Conservation (phyloP, 2,113 vertebrate genomes). For the Pachyramphus minor region DNA sequence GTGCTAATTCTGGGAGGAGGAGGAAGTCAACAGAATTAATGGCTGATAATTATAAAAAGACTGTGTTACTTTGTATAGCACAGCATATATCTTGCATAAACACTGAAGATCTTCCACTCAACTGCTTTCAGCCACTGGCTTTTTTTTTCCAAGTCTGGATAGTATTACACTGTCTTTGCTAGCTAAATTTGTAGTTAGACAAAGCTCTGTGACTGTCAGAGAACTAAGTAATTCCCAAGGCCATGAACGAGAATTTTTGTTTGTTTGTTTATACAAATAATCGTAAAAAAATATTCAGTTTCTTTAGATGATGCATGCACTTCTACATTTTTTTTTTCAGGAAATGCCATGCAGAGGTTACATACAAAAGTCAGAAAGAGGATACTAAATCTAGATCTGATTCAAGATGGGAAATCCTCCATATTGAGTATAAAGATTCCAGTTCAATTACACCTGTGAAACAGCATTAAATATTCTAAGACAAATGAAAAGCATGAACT, state of each 20-base stretch:
- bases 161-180: neutral
- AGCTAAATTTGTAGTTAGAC: neutral
- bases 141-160: neutral
- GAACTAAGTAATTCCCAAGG: neutral
- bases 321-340: neutral
- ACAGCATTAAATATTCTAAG: neutral
- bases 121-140: neutral
- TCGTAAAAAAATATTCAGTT: neutral
- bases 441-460: neutral
- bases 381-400: neutral
- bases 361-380: neutral
- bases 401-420: neutral
- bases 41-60: slow-evolving; percentile 11
- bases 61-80: neutral
- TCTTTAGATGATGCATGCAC: neutral
- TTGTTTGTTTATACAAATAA: neutral
- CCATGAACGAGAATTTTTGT: neutral
- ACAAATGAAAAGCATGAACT: neutral
- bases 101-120: neutral
- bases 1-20: neutral
- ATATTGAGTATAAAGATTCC: neutral
- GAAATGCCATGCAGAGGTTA: neutral
- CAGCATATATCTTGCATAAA: neutral
- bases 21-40: slow-evolving; percentile 23
- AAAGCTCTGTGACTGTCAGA: neutral